Evolutionary conservation across 1,140 invertebrate species (phyloP), one percentile per base, ranked within the genome.

Genomic region (Nephila pilipes): DNA sequence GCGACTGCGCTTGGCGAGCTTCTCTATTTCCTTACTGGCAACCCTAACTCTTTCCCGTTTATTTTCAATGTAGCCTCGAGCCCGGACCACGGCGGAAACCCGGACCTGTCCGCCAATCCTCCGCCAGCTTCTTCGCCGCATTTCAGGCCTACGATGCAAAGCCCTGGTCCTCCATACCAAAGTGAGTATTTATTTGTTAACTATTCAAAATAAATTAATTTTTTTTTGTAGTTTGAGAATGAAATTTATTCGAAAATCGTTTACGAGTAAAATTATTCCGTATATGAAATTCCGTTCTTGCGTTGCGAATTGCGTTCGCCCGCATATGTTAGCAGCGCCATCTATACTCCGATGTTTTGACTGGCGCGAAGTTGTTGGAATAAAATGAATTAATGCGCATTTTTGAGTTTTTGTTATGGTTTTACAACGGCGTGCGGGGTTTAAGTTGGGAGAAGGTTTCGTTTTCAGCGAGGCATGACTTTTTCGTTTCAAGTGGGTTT

Each of bases 131-230:
- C 92, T 20, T 93, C 92, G 80, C 92, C 92, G 57, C 92, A 93
- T 89, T 93, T 93, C 92, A 93, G 92, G 55, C 92, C 92, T 46
- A 93, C 87, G 58, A 93, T 93, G 92, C 92, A 93, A 90, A 93
- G 92, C 36, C 92, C 92, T 89, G 92, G 92, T 83, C 92, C 92
- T 25, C 92, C 92, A 8, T 93, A 93, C 54, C 92, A 93, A 93
- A 89, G 92, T 93, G 60, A 93, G 92, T 89, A 75, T 87, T 58
- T 10, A 46, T 80, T 87, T 87, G 60, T 29, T 46, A 58, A 60
- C 20, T 22, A 87, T 87, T 87, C 18, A 18, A 75, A 75, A 75
- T 75, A 75, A 75, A 32, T 32, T 5, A 32, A 54, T 81, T 81
- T 25, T n/a, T n/a, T 46, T 55, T 81, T n/a, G 46, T 14, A n/a